Conservation (phyloP, 2,888 invertebrate species). For the Trachelus iudaicus region DNA sequence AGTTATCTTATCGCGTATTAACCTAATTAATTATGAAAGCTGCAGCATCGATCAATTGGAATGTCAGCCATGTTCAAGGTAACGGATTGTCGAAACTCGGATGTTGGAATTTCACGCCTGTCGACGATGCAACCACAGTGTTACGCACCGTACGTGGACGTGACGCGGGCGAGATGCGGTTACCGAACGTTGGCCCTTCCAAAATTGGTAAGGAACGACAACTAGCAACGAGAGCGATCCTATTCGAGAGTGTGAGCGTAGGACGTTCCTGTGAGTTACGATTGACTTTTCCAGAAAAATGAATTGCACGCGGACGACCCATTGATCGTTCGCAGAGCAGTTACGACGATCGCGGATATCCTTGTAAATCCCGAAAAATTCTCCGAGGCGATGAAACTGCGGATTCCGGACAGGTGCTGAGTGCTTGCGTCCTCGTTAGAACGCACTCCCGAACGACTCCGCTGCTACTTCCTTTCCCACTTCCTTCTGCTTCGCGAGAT, state of each 20-base stretch:
- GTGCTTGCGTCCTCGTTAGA: not conserved
- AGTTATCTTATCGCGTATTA: constrained; percentile 6
- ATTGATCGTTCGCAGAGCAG: constrained; percentile 58
- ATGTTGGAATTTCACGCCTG: constrained; percentile 56
- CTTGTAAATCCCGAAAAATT: constrained; percentile 65
- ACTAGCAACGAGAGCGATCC: no score
- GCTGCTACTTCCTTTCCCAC: not conserved
- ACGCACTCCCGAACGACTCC: not conserved
- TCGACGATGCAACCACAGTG: constrained; percentile 63
- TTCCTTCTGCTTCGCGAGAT: constrained; percentile 8
- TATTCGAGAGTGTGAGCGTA: no score
- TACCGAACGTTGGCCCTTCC: constrained; percentile 65
- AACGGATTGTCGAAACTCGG: constrained; percentile 50
- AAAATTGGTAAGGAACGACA: constrained; percentile 32
- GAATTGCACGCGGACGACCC: constrained; percentile 61
- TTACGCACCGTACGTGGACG: constrained; percentile 63
- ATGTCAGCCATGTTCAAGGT: constrained; percentile 44
- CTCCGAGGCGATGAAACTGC: constrained; percentile 61
- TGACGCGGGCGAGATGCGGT: constrained; percentile 62
- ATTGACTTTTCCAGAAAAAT: constrained; percentile 48
- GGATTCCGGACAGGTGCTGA: constrained; percentile 60
- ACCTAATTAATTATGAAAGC: not conserved
- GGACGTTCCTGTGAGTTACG: constrained; percentile 30
- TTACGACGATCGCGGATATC: constrained; percentile 64
- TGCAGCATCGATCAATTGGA: constrained; percentile 19